Evolutionary conservation across 2,888 invertebrate species (phyloP).

Genomic region (Mythimna pallens): DNA sequence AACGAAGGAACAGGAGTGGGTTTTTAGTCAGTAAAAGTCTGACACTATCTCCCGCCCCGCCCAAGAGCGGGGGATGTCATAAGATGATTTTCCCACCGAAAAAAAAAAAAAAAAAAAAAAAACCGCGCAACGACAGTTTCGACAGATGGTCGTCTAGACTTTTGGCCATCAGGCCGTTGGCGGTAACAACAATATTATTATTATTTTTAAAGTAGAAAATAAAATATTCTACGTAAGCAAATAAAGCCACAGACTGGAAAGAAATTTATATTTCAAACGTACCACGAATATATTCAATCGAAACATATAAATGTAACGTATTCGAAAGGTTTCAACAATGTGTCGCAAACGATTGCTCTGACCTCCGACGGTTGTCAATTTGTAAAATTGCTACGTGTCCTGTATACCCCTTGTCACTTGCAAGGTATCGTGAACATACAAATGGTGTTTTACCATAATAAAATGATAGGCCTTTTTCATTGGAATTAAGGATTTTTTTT

Average conservation of each 20-base stretch:
- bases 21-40: too few species aligned
- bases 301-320: slow-evolving; percentile 13
- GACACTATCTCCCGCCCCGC: too few species aligned
- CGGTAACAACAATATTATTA: too few species aligned
- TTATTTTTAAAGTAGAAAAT: too few species aligned
- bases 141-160: too few species aligned
- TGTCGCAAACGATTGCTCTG: slow-evolving; percentile 28
- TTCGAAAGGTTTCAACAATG: slow-evolving; percentile 22
- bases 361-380: slow-evolving; percentile 54
- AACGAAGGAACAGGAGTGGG: too few species aligned
- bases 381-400: slow-evolving; percentile 52
- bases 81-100: too few species aligned
- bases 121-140: too few species aligned
- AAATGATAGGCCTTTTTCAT: background rate
- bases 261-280: background rate
- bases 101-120: too few species aligned
- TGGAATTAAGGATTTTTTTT: slow-evolving; percentile 12
- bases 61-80: too few species aligned
- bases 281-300: slow-evolving; percentile 18
- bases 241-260: slow-evolving; percentile 3
- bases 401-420: slow-evolving; percentile 35
- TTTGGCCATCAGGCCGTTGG: too few species aligned
- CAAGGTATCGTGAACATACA: slow-evolving; percentile 29
- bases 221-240: background rate
- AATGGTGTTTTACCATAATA: background rate